These are phyloP conservation scores for Periophthalmus magnuspinnatus DNA, from an alignment of 2,797 vertebrate genomes.

Conservation along the genomic window DNA sequence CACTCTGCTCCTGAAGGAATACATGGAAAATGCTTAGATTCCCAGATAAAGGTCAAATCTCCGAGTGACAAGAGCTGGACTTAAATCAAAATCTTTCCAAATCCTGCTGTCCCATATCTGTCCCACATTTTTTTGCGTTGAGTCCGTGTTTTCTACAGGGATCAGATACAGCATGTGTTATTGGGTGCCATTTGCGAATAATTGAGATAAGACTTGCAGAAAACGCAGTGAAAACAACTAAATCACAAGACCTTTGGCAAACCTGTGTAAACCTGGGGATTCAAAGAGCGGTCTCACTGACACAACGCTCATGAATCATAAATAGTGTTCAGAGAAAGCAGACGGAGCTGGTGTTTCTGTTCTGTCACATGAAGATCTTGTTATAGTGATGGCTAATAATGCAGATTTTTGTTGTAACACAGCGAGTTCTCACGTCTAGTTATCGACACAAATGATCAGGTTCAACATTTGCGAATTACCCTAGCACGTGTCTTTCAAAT, in stretches of 20 bases:
- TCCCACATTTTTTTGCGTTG: background rate
- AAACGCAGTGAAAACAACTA: conserved; percentile 58
- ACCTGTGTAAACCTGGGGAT: conserved; percentile 33
- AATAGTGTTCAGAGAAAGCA: conserved; percentile 1
- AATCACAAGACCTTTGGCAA: conserved; percentile 30
- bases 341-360: background rate
- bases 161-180: conserved; percentile 27
- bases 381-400: too few species aligned
- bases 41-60: conserved; percentile 47
- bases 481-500: too few species aligned
- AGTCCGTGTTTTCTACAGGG: conserved; percentile 20
- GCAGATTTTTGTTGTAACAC: too few species aligned
- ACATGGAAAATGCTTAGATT: conserved; percentile 71
- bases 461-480: too few species aligned
- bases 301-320: conserved; percentile 37
- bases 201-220: conserved; percentile 55
- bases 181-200: conserved; percentile 57
- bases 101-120: background rate
- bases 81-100: conserved; percentile 56
- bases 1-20: conserved; percentile 56
- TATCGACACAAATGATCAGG: too few species aligned
- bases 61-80: conserved; percentile 53
- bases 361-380: too few species aligned
- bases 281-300: conserved; percentile 44
- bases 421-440: too few species aligned